phyloP scores from a whole-genome alignment of 2,113 vertebrate species.

The Ageneiosus marmoratus region DNA sequence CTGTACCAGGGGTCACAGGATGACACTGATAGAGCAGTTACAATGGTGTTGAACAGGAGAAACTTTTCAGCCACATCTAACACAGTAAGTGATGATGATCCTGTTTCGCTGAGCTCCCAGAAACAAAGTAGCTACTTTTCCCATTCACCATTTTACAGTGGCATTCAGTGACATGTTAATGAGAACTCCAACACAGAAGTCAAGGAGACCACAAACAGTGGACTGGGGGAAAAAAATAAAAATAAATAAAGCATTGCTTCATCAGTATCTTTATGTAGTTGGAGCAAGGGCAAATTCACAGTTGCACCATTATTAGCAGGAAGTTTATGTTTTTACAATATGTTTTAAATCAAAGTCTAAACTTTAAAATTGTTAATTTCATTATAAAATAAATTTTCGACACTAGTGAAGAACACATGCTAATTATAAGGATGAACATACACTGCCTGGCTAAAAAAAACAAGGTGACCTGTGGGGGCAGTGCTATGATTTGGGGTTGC shows the following conservation, averaged over 20 bases:
- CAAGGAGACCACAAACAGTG: no score
- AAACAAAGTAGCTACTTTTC: not conserved
- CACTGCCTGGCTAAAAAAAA: no score
- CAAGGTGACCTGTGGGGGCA: no score
- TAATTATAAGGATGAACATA: not conserved
- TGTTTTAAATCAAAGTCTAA: not conserved
- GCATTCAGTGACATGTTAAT: not conserved
- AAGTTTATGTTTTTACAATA: not conserved
- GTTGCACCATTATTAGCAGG: not conserved
- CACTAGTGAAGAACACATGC: not conserved
- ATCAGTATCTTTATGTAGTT: not conserved
- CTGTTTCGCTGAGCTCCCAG: not conserved
- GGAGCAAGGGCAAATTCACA: not conserved
- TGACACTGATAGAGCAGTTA: not conserved
- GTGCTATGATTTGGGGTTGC: no score
- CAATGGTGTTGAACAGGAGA: not conserved
- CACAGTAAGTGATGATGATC: not conserved
- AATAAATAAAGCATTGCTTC: not conserved
- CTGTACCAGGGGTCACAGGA: not conserved
- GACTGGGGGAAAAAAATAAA: not conserved
- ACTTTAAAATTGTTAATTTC: not conserved
- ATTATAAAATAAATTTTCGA: not conserved
- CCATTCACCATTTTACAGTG: not conserved
- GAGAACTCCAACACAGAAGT: not conserved
- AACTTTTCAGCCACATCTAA: not conserved